Percentiles rank a stretch among this genome's conserved stretches.
Conservation (phyloP, 2,888 invertebrate genomes). For the Scaptodrosophila latifasciaeformis region DNA sequence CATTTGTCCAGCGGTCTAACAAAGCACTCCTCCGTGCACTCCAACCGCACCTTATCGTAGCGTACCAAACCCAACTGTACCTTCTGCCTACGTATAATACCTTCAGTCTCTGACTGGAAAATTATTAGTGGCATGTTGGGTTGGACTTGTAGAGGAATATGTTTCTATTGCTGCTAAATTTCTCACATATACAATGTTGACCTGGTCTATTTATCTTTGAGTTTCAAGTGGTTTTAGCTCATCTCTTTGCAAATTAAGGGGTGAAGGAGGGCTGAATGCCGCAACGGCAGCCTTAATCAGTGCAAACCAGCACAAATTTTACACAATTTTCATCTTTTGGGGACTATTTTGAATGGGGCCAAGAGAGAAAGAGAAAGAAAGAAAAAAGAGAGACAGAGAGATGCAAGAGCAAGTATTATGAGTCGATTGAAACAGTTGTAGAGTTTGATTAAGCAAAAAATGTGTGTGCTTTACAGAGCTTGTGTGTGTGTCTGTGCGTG, state of each 20-base stretch:
- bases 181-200: slow-evolving; percentile 54
- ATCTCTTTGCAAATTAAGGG: not conserved
- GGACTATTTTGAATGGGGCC: slow-evolving; percentile 43
- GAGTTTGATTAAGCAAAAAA: slow-evolving; percentile 16
- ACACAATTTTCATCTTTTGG: slow-evolving; percentile 57
- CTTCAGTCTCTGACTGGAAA: too few species aligned
- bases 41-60: slow-evolving; percentile 32
- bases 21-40: too few species aligned
- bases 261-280: not conserved
- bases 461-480: too few species aligned
- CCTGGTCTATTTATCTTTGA: slow-evolving; percentile 45
- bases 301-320: slow-evolving; percentile 61
- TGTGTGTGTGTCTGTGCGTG: too few species aligned
- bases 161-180: slow-evolving; percentile 60
- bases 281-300: slow-evolving; percentile 56
- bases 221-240: slow-evolving; percentile 48
- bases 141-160: too few species aligned
- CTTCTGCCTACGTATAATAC: too few species aligned
- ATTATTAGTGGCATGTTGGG: too few species aligned
- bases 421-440: not conserved
- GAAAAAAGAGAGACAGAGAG: slow-evolving; percentile 8
- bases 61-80: too few species aligned
- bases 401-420: not conserved
- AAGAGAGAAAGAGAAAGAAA: too few species aligned
- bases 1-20: too few species aligned